Evolutionary conservation across 1,140 invertebrate genomes (phyloP).

Genomic region (Rhagoletis pomonella): DNA sequence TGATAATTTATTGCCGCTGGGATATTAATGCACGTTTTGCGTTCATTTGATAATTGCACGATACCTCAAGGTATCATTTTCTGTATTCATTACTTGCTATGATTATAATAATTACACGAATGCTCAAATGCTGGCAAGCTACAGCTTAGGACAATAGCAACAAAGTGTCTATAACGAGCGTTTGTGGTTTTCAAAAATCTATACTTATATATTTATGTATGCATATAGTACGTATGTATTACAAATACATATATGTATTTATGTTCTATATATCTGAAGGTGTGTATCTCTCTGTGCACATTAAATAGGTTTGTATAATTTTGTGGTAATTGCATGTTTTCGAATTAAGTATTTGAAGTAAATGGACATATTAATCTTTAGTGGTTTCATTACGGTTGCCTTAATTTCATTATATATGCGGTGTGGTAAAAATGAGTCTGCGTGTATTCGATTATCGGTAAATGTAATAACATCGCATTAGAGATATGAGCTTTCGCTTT

Average conservation of each 20-base stretch:
- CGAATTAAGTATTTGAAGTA: neutral
- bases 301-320: neutral
- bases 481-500: too few species aligned
- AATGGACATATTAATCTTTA: neutral
- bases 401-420: too few species aligned
- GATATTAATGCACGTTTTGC: slow-evolving; percentile 66
- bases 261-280: neutral
- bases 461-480: too few species aligned
- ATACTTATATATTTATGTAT: neutral
- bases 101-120: slow-evolving; percentile 26
- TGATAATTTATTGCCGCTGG: slow-evolving; percentile 9
- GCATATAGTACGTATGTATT: too few species aligned
- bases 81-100: slow-evolving; percentile 37
- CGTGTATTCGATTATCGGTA: too few species aligned
- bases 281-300: neutral
- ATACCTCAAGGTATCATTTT: slow-evolving; percentile 55
- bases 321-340: neutral
- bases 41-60: slow-evolving; percentile 60
- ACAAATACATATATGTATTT: too few species aligned
- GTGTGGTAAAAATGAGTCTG: too few species aligned
- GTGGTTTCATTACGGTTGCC: neutral
- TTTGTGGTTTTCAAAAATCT: neutral
- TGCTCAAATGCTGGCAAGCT: neutral
- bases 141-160: neutral
- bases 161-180: neutral